Evolutionary conservation across 1,140 invertebrate species (phyloP), one percentile per base, ranked within the genome.

Genomic region (Leptinotarsa texana): DNA sequence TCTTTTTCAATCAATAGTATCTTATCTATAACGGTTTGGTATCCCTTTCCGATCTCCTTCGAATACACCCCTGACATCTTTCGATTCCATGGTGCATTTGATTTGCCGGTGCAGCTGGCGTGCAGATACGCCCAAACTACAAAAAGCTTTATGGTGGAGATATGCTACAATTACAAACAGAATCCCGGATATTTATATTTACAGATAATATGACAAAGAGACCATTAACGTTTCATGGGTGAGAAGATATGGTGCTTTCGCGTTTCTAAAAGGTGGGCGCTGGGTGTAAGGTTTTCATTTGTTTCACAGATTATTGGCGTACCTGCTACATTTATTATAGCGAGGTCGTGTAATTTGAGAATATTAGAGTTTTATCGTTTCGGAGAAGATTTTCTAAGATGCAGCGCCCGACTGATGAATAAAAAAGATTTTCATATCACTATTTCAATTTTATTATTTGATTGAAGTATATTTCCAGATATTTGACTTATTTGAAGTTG

Each of bases 131-230:
- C 68, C 68, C 68, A 48, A 69, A 49, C 68, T 69, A 69, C 68
- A 69, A 69, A 69, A 69, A 69, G 42, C 42, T 51, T 69, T 51
- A 49, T 51, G 68, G 18, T 48, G 68, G 68, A 69, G 68, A 69
- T 69, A 69, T 51, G 68, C 48, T 51, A 69, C 68, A 69, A 69
- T 69, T 69, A 69, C 42, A 18, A 69, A 69, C 68, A 21, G 68
- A 69, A 69, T 69, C 68, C 63, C 68, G 68, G 68, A 69, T 69
- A 69, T 69, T 69, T 69, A 69, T 69, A 69, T 69, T 69, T 51
- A 69, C 68, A 69, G 68, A 69, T 69, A 69, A 69, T 69, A 69
- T 69, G 33, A 69, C 68, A 69, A 69, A 69, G 68, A 51, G 68
- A 11, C 68, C 68, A 69, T 69, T 69, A 69, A 49, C 17, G 68